A percentile compares a stretch with the other conserved stretches of the same genome.
Conservation (phyloP, 1,140 invertebrate genomes). For the Drosophila rhopaloa region DNA sequence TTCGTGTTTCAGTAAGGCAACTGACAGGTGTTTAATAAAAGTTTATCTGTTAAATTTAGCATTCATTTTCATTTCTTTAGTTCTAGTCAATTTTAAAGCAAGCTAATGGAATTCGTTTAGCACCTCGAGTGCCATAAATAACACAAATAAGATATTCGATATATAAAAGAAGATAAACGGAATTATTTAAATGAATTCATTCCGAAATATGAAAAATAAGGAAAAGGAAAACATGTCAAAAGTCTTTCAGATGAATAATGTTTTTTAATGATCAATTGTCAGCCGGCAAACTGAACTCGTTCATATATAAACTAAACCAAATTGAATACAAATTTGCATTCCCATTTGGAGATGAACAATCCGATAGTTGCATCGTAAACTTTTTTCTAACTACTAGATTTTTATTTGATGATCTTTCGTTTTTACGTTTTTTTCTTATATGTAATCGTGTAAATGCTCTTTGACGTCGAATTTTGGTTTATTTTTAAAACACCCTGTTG, state of each 20-base stretch:
- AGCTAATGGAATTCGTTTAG: constrained; percentile 31
- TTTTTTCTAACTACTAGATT: constrained; percentile 2
- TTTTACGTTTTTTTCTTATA: constrained; percentile 15
- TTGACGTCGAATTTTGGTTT: constrained; percentile 42
- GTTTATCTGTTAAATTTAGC: not conserved
- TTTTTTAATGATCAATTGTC: constrained; percentile 42
- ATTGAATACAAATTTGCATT: not conserved
- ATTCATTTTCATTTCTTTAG: not conserved
- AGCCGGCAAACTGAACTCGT: constrained; percentile 10
- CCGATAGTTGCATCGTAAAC: not conserved
- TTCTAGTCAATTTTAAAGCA: constrained; percentile 6
- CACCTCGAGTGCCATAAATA: constrained; percentile 30
- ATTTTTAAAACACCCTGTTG: constrained; percentile 50
- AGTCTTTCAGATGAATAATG: constrained; percentile 34
- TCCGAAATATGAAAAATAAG: constrained; percentile 15
- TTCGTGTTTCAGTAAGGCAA: not conserved
- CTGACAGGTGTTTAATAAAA: not conserved
- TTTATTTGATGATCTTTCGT: constrained; percentile 22
- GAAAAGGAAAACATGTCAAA: constrained; percentile 13
- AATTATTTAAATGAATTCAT: constrained; percentile 29
- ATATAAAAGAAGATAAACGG: constrained; percentile 9
- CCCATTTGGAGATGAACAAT: constrained; percentile 4
- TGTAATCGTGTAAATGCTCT: not conserved
- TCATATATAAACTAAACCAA: not conserved
- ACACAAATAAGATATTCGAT: constrained; percentile 8